These are phyloP conservation scores for Andrena bicolor DNA, from an alignment of 2,888 invertebrate species.

Conservation along the genomic window DNA sequence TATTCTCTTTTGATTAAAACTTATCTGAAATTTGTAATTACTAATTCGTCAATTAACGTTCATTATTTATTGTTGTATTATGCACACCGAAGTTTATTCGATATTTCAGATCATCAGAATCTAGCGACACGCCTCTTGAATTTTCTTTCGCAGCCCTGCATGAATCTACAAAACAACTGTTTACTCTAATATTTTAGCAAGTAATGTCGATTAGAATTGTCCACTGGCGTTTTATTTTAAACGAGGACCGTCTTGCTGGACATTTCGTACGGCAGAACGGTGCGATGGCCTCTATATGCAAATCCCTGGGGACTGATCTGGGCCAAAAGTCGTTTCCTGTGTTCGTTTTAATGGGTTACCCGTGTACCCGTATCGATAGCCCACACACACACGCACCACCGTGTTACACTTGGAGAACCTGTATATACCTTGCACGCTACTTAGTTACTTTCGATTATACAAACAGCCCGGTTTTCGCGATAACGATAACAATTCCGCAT, in stretches of 20 bases:
- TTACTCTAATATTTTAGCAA: background rate
- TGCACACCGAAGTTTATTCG: too few species aligned
- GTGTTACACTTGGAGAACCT: constrained; percentile 15
- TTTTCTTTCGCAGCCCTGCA: too few species aligned
- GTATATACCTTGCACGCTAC: constrained; percentile 14
- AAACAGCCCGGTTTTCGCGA: constrained; percentile 35
- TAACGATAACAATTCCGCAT: constrained; percentile 41
- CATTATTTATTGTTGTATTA: too few species aligned
- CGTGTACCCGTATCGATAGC: constrained; percentile 46
- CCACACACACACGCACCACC: background rate
- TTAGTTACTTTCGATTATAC: constrained; percentile 14
- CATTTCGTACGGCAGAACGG: background rate
- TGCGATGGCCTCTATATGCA: constrained; percentile 41
- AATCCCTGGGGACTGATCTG: constrained; percentile 42
- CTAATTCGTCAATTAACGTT: too few species aligned
- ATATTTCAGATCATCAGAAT: too few species aligned
- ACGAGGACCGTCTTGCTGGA: background rate
- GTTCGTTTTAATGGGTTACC: constrained; percentile 53
- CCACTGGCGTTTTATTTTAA: background rate
- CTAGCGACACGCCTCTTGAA: too few species aligned
- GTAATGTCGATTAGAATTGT: background rate
- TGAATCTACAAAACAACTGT: too few species aligned
- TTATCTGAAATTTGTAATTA: too few species aligned
- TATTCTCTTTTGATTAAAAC: too few species aligned
- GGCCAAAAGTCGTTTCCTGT: constrained; percentile 55